Conservation (phyloP, 1,140 invertebrate genomes). For the Sipha flava region DNA sequence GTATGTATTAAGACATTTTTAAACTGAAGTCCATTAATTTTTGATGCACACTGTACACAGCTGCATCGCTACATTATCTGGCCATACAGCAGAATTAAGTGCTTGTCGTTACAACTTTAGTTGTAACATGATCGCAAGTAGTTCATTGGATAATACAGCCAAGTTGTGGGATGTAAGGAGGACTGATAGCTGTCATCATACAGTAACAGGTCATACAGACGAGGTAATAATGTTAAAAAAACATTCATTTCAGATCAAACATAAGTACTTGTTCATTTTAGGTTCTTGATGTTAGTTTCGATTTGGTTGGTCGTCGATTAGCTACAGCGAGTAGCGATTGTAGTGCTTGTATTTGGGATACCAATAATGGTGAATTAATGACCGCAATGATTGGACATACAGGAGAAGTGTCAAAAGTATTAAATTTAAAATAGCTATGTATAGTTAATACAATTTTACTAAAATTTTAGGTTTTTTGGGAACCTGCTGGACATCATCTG, state of each 20-base stretch:
- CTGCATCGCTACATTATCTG: slow-evolving; percentile 52
- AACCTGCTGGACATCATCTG: slow-evolving; percentile 60
- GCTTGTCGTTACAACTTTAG: slow-evolving; percentile 68
- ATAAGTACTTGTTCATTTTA: slow-evolving; percentile 35
- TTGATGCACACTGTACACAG: slow-evolving; percentile 47
- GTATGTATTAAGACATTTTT: slow-evolving; percentile 45
- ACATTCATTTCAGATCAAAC: too few species aligned
- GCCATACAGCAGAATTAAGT: slow-evolving; percentile 63
- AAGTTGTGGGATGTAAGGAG: slow-evolving; percentile 62
- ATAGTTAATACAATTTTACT: background rate
- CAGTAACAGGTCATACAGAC: slow-evolving; percentile 57
- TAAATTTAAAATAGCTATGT: background rate
- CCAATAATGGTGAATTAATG: slow-evolving; percentile 52
- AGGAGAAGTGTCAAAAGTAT: slow-evolving; percentile 66
- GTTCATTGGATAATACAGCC: slow-evolving; percentile 64
- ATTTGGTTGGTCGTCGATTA: slow-evolving; percentile 58
- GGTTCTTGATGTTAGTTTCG: slow-evolving; percentile 64
- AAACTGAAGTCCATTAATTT: too few species aligned
- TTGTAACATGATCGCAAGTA: slow-evolving; percentile 58
- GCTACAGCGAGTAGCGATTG: slow-evolving; percentile 64
- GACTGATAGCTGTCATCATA: slow-evolving; percentile 50
- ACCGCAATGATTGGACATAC: slow-evolving; percentile 59
- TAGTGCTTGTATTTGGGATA: slow-evolving; percentile 60
- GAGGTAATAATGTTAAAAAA: slow-evolving; percentile 48
- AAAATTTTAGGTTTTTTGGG: slow-evolving; percentile 59